Conservation (phyloP, 2,797 vertebrate genomes). For the Emydoidea blandingii region DNA sequence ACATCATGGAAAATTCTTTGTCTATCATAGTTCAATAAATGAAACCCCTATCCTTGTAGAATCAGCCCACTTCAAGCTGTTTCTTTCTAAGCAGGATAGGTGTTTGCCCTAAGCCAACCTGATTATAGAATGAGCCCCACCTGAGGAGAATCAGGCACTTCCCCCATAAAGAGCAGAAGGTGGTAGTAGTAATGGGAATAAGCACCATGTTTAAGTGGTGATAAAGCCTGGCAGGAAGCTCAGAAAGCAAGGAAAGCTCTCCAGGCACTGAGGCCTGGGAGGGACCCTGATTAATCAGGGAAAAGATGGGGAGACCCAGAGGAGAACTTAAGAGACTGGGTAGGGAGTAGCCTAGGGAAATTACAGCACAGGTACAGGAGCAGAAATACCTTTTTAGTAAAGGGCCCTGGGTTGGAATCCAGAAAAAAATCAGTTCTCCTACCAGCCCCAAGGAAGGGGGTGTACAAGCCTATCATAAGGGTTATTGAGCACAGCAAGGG, state of each 20-base stretch:
- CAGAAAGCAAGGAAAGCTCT: background rate
- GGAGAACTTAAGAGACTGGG: background rate
- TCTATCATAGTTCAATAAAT: background rate
- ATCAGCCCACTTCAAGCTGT: background rate
- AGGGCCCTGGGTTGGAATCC: background rate
- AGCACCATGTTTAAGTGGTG: background rate
- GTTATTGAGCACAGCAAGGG: background rate
- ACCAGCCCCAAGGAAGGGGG: background rate
- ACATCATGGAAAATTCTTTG: background rate
- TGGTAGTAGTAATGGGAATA: background rate
- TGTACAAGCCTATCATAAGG: background rate
- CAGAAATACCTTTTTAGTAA: background rate
- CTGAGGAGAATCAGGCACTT: background rate
- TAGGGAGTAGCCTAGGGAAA: background rate
- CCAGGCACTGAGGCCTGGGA: background rate
- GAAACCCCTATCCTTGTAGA: background rate
- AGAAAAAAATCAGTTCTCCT: background rate
- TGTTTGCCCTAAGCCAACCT: background rate
- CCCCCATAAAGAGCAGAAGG: background rate
- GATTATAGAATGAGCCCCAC: background rate
- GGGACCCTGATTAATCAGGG: background rate
- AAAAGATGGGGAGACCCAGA: background rate
- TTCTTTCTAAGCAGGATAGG: background rate
- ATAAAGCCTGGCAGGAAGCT: background rate
- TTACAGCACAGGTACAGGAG: background rate